Evolutionary conservation across 1,140 invertebrate species (phyloP), one percentile per base, ranked within the genome.

Genomic region (Hylyphantes graminicola): DNA sequence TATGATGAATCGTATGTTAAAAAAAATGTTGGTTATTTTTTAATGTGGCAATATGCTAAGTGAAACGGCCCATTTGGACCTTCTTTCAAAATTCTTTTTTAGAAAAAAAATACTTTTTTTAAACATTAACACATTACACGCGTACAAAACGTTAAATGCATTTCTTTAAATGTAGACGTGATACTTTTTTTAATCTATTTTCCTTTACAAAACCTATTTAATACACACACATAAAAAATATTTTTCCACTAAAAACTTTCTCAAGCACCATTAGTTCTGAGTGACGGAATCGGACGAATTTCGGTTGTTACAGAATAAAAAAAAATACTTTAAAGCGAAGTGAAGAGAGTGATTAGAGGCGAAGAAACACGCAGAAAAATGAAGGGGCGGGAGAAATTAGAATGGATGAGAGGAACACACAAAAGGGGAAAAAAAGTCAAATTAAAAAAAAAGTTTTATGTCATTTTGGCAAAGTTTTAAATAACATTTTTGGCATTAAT

Each of bases 181-280:
- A 74, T 59, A 57, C 72, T 57, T 74, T 74, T n/a, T 74, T 74
- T 74, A 74, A 74, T 74, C 72, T 59, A 19, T 74, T 55, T 59
- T 74, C 72, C 51, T 74, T 48, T 70, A 35, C 54, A 21, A 57
- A 74, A 55, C 72, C 55, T 70, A 57, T 74, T 74, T 74, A 74
- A 74, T 74, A 74, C 35, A 21, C 54, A 74, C 53, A 53, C 55
- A 57, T 53, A 55, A 35, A 74, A 59, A 74, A 59, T 35, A 74
- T 70, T 70, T 70, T 70, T 70, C 67, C 54, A 12, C 53, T 35
- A 21, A 48, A 70, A 51, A 70, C 51, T 70, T 70, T 55, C 53
- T 17, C 51, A 57, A 74, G 72, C 72, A n/a, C 72, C 72, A 74
- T 74, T 74, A 74, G 72, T 57, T 74, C 53, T 57, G 72, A 74